phyloP scores from a whole-genome alignment of 2,797 vertebrate genomes.

The Syngnathus rostellatus region DNA sequence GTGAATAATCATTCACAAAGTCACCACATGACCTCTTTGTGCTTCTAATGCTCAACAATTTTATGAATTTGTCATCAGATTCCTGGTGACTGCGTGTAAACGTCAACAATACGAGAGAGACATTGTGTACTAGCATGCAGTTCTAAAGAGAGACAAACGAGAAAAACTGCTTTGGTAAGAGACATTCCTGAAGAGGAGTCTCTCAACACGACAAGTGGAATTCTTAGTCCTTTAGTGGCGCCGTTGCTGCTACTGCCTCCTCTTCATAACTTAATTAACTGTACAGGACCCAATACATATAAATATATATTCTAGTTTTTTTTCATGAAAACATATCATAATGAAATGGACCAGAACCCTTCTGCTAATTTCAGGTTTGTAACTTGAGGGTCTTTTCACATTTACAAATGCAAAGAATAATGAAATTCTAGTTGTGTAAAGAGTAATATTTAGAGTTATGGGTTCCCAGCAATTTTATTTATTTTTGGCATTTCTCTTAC shows the following conservation, averaged over 20 bases:
- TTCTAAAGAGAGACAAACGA: slow-evolving; percentile 20
- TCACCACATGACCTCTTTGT: neutral
- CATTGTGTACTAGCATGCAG: too few species aligned
- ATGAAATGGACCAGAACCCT: slow-evolving; percentile 19
- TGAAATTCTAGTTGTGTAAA: neutral
- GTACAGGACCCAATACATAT: neutral
- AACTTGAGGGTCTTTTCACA: neutral
- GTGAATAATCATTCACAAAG: neutral
- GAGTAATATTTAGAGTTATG: neutral
- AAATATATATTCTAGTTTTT: neutral
- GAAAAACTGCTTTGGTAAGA: slow-evolving; percentile 39
- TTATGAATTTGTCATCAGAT: neutral
- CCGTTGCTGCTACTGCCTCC: neutral
- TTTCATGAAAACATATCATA: slow-evolving; percentile 15
- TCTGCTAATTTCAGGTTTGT: slow-evolving; percentile 54
- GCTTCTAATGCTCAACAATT: neutral
- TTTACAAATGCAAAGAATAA: neutral
- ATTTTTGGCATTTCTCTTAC: neutral
- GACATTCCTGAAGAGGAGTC: slow-evolving; percentile 3
- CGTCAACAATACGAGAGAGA: neutral
- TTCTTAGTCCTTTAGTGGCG: slow-evolving; percentile 27
- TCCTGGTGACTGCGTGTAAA: neutral
- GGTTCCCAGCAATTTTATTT: neutral
- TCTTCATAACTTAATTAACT: neutral
- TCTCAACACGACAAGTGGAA: slow-evolving; percentile 42